Evolutionary conservation across 2,113 vertebrate species (phyloP).

Genomic region (Lophura nycthemera): DNA sequence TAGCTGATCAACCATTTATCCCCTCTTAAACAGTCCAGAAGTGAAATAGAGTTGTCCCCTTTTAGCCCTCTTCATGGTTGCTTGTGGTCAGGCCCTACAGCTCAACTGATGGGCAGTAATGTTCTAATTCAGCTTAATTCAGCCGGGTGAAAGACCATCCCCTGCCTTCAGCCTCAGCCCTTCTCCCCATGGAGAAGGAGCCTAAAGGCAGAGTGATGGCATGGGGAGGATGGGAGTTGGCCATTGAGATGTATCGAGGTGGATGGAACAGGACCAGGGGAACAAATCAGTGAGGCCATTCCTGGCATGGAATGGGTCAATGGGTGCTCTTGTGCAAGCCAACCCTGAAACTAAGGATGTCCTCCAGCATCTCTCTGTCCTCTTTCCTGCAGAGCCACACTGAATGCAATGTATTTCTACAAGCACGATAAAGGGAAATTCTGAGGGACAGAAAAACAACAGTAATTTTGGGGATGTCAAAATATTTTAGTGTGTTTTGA

Average conservation of each 20-base stretch:
- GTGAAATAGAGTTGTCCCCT: background rate
- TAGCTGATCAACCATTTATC: accelerated
- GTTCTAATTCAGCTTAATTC: background rate
- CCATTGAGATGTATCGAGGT: background rate
- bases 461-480: background rate
- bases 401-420: background rate
- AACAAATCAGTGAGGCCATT: background rate
- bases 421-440: background rate
- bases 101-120: background rate
- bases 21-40: background rate
- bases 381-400: background rate
- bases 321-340: background rate
- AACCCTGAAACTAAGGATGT: background rate
- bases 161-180: background rate
- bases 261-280: too few relatives aligned
- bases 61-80: background rate
- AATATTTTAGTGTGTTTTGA: background rate
- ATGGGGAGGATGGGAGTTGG: background rate
- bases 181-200: background rate
- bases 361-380: background rate
- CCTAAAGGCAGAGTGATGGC: background rate
- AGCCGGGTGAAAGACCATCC: background rate
- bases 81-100: too few relatives aligned
- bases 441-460: background rate
- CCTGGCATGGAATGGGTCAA: background rate